Evolutionary conservation across 1,140 invertebrate genomes (phyloP), one percentile per base, ranked within the genome.

Genomic region (Halictus rubicundus): DNA sequence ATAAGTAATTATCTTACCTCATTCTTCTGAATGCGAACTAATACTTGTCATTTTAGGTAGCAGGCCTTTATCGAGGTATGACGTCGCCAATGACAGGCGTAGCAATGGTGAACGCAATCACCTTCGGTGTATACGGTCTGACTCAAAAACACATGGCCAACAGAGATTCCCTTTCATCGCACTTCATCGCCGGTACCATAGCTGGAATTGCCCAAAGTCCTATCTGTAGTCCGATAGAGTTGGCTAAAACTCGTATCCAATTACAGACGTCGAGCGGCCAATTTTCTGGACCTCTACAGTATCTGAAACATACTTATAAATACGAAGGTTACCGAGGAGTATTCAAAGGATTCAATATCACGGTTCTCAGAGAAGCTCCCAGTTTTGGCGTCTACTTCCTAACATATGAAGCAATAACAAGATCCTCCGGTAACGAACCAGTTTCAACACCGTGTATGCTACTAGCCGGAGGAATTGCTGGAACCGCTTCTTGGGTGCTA

Each of bases 71-170:
- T 92, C 94, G 95, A 82, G 98, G 98, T 12, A 96, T 99, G 85
- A 94, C 95, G 3, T 97, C 97, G 37, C 98, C 98, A 9, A 94
- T 99, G 89, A 95, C 95, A 21, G 97, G 97, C 12, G 95, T 99
- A 9, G 96, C 97, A 19, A 93, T 95, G 8, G 95, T 99, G 5
- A 99, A 99, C 90, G 97, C 98, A 2, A 95, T 99, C 49, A 95
- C 98, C 3, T 99, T 99, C 88, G 98, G 98, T 2, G 96, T 98
- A 5, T 98, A 99, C 88, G 97, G 97, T 27, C 96, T 96, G 78
- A 94, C 96, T 0, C 95, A 96, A 76, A 93, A 95, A 78, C 88
- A 92, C 1, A 84, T 96, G n/a, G 85, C 93, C 0, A 93, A 97
- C 68, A 94, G 95, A 0, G 92, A 96, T 74, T 93, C 95, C 0